Percentiles rank a stretch among this genome's conserved stretches.
These are phyloP conservation scores for Serranus cabrilla DNA, from an alignment of 2,797 vertebrate genomes.

Conservation along the genomic window DNA sequence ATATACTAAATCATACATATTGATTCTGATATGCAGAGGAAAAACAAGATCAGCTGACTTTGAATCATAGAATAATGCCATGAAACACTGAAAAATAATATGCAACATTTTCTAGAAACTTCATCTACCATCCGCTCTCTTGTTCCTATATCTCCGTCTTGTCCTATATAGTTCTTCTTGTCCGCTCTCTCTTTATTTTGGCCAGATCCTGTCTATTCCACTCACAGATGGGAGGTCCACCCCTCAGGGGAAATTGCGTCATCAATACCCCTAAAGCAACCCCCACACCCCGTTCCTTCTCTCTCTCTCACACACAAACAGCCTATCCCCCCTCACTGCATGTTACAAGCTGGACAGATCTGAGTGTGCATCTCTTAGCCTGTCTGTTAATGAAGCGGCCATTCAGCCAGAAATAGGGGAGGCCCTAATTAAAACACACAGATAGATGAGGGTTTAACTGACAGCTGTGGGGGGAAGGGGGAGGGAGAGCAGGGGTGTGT, in stretches of 20 bases:
- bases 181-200: slow-evolving; percentile 38
- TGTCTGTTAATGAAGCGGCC: slow-evolving; percentile 75
- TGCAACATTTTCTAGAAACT: slow-evolving; percentile 2
- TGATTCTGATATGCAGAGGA: neutral
- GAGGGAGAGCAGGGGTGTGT: slow-evolving; percentile 7
- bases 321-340: slow-evolving; percentile 13
- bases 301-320: slow-evolving; percentile 9
- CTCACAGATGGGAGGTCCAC: slow-evolving; percentile 80
- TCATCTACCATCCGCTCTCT: slow-evolving; percentile 4
- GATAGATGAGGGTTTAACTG: slow-evolving; percentile 74
- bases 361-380: slow-evolving; percentile 41
- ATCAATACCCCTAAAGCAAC: slow-evolving; percentile 76
- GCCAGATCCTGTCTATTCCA: slow-evolving; percentile 56
- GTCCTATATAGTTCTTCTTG: slow-evolving; percentile 38
- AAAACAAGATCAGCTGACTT: neutral
- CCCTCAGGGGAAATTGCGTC: slow-evolving; percentile 76
- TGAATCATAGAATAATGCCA: neutral
- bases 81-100: neutral
- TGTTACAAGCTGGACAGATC: slow-evolving; percentile 55
- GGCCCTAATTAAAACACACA: slow-evolving; percentile 78
- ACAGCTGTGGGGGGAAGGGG: slow-evolving; percentile 55
- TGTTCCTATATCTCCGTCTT: slow-evolving; percentile 11
- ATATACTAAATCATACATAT: neutral
- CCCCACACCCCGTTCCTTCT: slow-evolving; percentile 67
- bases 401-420: slow-evolving; percentile 72